Percentiles rank a stretch among this genome's conserved stretches.
Conservation (phyloP, 2,113 vertebrate species). For the Malurus elegans region DNA sequence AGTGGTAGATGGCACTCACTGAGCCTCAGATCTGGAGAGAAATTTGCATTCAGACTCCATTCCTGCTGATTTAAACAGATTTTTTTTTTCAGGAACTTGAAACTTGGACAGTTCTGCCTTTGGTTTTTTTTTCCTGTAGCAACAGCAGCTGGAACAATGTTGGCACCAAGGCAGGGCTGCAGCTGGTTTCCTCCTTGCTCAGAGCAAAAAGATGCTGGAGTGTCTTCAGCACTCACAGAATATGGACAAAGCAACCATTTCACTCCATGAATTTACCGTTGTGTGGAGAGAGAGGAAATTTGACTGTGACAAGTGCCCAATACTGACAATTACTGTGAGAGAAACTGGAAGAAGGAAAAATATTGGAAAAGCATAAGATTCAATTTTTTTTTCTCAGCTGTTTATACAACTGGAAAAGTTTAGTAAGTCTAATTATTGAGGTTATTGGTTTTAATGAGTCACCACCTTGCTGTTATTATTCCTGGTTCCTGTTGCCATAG, state of each 20-base stretch:
- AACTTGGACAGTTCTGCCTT: conserved; percentile 41
- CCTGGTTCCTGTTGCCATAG: conserved; percentile 35
- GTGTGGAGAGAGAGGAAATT: neutral
- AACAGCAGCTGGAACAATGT: neutral
- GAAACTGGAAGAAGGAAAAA: neutral
- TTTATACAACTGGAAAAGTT: conserved; percentile 51
- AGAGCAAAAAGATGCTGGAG: neutral
- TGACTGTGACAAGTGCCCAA: neutral
- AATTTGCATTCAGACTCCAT: neutral
- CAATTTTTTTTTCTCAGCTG: neutral
- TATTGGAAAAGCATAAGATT: neutral
- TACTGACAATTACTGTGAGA: neutral
- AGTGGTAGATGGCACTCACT: neutral
- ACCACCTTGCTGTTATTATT: conserved; percentile 45
- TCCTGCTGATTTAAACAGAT: neutral
- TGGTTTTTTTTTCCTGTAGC: neutral
- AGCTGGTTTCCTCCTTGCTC: neutral
- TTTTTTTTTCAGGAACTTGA: conserved; percentile 33
- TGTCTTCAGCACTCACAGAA: neutral
- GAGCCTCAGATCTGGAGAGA: neutral
- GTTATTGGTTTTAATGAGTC: conserved; percentile 66
- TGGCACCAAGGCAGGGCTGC: neutral
- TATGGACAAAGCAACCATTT: neutral
- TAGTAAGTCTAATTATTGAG: conserved; percentile 58
- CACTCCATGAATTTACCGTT: neutral